A percentile compares a stretch with the other conserved stretches of the same genome.
phyloP scores from a whole-genome alignment of 2,113 vertebrate species.

The Psophia crepitans region DNA sequence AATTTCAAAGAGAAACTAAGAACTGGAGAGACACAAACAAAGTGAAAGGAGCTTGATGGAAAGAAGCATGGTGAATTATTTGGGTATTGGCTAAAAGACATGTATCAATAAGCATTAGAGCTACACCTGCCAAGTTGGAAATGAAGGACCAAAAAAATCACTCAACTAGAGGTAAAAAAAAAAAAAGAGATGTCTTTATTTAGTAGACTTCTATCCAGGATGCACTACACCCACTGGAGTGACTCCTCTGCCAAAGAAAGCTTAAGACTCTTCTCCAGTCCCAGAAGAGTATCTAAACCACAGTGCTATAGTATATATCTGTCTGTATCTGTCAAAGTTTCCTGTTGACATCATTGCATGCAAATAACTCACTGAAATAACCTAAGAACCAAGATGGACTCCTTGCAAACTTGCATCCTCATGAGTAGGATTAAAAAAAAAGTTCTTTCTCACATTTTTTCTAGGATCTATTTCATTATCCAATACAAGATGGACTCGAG shows the following conservation, averaged over 20 bases:
- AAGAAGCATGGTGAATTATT: not conserved
- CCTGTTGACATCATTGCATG: not conserved
- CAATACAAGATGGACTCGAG: not conserved
- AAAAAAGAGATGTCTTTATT: not conserved
- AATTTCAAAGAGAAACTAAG: not conserved
- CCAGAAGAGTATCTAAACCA: not conserved
- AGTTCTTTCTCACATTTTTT: not conserved
- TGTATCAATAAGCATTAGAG: not conserved
- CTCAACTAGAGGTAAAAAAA: not conserved
- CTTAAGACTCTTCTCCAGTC: not conserved
- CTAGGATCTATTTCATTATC: not conserved
- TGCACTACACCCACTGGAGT: not conserved
- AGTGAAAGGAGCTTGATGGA: not conserved
- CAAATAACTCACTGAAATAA: not conserved
- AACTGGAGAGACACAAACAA: not conserved
- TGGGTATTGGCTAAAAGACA: not conserved
- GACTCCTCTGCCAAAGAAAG: not conserved
- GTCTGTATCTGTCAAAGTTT: not conserved
- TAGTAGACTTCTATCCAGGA: not conserved
- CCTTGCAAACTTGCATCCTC: not conserved
- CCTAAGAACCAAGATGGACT: not conserved
- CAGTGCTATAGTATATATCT: fast-evolving
- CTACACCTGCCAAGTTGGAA: not conserved
- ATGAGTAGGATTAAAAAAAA: fast-evolving
- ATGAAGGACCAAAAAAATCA: not conserved